Evolutionary conservation across 2,797 vertebrate species (phyloP).

Genomic region (Chelon auratus): DNA sequence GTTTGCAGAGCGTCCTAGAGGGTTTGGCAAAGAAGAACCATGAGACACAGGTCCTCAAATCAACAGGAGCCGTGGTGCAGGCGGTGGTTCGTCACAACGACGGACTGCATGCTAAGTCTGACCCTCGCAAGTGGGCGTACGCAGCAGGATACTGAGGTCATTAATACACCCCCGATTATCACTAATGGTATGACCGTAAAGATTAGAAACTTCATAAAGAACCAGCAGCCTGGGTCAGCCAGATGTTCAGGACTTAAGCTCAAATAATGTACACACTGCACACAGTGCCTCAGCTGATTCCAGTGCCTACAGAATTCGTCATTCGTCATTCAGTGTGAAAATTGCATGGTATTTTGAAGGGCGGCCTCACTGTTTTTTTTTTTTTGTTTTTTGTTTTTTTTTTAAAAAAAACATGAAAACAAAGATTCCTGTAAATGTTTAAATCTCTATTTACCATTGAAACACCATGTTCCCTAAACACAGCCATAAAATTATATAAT

Average conservation of each 20-base stretch:
- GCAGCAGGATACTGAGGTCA: constrained; percentile 83
- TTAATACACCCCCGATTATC: constrained; percentile 26
- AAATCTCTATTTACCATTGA: constrained; percentile 2
- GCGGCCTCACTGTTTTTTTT: neutral
- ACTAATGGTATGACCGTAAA: neutral
- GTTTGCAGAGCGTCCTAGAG: constrained; percentile 68
- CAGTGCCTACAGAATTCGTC: constrained; percentile 3
- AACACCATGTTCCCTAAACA: neutral
- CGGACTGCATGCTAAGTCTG: constrained; percentile 81
- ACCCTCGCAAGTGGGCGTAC: constrained; percentile 83
- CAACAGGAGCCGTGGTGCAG: constrained; percentile 78
- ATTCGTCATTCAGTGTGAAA: constrained; percentile 9
- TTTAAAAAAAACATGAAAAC: neutral
- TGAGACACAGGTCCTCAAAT: constrained; percentile 44
- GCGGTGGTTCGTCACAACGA: constrained; percentile 72
- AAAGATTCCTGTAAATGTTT: neutral
- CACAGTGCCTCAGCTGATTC: constrained; percentile 2
- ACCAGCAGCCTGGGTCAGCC: neutral
- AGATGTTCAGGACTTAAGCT: constrained; percentile 5
- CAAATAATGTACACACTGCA: neutral
- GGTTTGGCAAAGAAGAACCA: constrained; percentile 84
- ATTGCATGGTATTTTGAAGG: neutral
- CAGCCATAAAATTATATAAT: neutral
- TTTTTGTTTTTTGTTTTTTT: neutral
- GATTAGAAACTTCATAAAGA: constrained; percentile 23